phyloP scores from a whole-genome alignment of 1,140 invertebrate genomes.

The Sycophaga agraensis region DNA sequence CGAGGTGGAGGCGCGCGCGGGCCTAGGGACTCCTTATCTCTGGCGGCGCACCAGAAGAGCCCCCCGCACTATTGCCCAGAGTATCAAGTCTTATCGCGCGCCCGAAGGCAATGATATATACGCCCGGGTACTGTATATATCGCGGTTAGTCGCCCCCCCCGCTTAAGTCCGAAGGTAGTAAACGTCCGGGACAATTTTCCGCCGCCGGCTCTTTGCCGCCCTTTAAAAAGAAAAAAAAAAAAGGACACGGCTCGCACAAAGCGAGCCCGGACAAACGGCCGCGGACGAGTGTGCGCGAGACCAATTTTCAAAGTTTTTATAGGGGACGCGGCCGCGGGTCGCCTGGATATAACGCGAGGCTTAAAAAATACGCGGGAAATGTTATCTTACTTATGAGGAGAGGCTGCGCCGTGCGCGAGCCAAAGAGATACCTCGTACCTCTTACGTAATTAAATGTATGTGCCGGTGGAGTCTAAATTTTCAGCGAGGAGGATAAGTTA shows the following conservation, averaged over 20 bases:
- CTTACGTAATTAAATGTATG: no score
- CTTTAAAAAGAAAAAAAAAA: constrained; percentile 2
- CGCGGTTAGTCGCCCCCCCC: constrained; percentile 1
- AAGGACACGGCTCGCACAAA: no score
- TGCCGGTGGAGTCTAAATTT: no score
- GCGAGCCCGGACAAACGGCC: background rate
- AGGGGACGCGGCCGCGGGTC: no score
- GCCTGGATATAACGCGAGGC: background rate
- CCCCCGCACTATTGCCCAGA: constrained; percentile 29
- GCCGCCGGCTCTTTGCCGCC: background rate
- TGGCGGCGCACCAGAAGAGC: constrained; percentile 28
- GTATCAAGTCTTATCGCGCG: constrained; percentile 29
- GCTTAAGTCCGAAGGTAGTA: constrained; percentile 27
- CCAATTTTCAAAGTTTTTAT: no score
- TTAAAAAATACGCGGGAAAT: background rate
- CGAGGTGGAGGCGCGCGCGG: background rate
- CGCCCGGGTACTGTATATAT: background rate
- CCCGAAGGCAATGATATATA: constrained; percentile 18
- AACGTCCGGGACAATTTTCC: constrained; percentile 29
- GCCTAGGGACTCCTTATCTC: constrained; percentile 30
- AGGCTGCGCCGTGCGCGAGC: no score
- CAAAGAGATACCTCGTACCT: no score
- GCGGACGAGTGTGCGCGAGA: background rate
- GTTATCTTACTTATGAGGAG: background rate
- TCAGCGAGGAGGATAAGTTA: no score